phyloP scores from a whole-genome alignment of 2,113 vertebrate genomes.

The Herpetotheres cachinnans region DNA sequence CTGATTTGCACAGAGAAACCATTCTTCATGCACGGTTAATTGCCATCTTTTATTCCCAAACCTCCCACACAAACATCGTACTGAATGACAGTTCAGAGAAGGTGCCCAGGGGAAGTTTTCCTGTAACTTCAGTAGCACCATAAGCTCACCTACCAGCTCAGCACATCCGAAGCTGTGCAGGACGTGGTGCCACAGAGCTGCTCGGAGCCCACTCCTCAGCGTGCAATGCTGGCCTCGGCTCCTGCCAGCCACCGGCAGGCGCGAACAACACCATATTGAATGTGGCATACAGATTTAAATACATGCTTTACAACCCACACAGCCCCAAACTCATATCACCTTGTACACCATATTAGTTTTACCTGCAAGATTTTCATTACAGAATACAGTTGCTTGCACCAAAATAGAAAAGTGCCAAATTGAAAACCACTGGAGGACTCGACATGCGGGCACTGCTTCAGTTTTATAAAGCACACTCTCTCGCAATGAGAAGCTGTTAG shows the following conservation, averaged over 20 bases:
- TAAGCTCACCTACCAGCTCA: background rate
- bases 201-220: background rate
- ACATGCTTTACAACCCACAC: background rate
- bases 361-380: background rate
- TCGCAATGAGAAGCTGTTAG: rapidly evolving
- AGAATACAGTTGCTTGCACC: too few species aligned
- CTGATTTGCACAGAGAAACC: background rate
- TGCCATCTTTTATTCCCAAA: background rate
- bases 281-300: background rate
- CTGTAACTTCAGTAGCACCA: background rate
- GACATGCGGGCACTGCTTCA: background rate
- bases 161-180: background rate
- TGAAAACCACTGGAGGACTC: background rate
- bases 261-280: background rate
- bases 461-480: too few species aligned
- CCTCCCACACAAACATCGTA: background rate
- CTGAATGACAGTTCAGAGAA: background rate
- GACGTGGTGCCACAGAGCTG: rapidly evolving
- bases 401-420: background rate
- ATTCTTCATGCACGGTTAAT: background rate
- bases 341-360: background rate
- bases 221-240: background rate
- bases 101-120: background rate
- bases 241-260: rapidly evolving
- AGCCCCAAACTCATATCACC: background rate